Evolutionary conservation across 2,113 vertebrate genomes (phyloP).

Genomic region (Vanacampus margaritifer): DNA sequence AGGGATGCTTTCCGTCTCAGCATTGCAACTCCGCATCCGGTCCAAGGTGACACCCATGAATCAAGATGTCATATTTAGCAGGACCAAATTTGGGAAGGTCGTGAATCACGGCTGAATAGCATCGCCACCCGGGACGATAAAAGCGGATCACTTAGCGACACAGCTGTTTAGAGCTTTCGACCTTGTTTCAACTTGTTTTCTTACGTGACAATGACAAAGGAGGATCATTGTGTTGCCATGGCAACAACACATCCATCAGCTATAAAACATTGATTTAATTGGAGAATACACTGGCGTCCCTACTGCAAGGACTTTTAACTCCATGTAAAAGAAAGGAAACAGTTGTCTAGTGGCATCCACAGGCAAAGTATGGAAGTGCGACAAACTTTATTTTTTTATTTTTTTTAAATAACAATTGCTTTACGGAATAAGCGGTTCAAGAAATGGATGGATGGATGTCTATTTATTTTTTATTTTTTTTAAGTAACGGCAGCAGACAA

Average conservation of each 20-base stretch:
- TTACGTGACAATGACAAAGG: background rate
- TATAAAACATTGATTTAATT: background rate
- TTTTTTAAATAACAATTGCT: no score
- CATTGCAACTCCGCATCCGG: conserved; percentile 28
- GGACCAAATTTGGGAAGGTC: background rate
- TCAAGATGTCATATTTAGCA: conserved; percentile 20
- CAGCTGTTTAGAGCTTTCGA: background rate
- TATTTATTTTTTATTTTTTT: no score
- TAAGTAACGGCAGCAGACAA: no score
- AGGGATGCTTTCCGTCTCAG: conserved; percentile 1
- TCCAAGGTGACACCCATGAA: conserved; percentile 46
- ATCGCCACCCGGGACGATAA: background rate
- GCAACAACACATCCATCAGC: background rate
- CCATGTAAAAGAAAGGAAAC: background rate
- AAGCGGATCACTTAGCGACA: background rate
- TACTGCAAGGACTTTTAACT: background rate
- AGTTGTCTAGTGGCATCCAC: background rate
- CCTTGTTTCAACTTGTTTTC: background rate
- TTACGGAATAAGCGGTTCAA: no score
- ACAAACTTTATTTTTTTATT: background rate
- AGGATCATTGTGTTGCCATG: background rate
- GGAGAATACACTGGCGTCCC: no score
- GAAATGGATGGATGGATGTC: no score
- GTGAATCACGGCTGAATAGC: background rate
- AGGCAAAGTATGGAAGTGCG: background rate